These are phyloP conservation scores for Chunga burmeisteri DNA, from an alignment of 2,113 vertebrate species.

Conservation along the genomic window DNA sequence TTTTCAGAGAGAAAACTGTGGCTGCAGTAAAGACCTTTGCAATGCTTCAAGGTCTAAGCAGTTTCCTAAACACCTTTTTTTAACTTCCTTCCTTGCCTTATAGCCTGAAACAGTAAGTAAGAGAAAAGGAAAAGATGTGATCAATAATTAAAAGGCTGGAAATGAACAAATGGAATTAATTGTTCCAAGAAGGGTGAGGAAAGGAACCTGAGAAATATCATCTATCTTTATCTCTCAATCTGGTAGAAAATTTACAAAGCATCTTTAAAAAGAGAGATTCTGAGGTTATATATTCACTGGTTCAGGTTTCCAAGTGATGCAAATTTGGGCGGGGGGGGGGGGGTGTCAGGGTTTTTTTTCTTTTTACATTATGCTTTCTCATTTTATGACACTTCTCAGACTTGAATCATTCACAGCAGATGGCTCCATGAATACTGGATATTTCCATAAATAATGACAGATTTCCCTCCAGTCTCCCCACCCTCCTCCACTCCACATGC, in stretches of 20 bases:
- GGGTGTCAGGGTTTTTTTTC: not conserved
- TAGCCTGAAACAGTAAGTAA: not conserved
- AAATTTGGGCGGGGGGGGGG: not conserved
- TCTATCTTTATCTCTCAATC: conserved; percentile 45
- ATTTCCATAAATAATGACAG: conserved; percentile 68
- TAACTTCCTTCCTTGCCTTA: not conserved
- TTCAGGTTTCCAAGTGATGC: conserved; percentile 14
- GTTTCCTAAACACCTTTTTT: not conserved
- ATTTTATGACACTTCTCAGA: conserved; percentile 53
- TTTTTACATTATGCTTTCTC: conserved; percentile 38
- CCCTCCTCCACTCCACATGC: conserved; percentile 58
- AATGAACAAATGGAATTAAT: conserved; percentile 53
- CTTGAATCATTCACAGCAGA: conserved; percentile 60
- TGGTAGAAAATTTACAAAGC: conserved; percentile 38
- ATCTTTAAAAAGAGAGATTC: not conserved
- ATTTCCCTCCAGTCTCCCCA: conserved; percentile 52
- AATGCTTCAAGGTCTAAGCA: not conserved
- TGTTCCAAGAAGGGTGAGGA: conserved; percentile 19
- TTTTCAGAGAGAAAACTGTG: not conserved
- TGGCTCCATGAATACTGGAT: conserved; percentile 52
- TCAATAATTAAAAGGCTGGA: conserved; percentile 44
- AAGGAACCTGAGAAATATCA: conserved; percentile 33
- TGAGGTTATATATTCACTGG: not conserved
- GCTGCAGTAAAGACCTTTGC: not conserved
- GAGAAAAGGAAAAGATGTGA: not conserved